Evolutionary conservation across 92 coral and sea anemone species (phyloP).

Genomic region (Zoanthus gigantus): DNA sequence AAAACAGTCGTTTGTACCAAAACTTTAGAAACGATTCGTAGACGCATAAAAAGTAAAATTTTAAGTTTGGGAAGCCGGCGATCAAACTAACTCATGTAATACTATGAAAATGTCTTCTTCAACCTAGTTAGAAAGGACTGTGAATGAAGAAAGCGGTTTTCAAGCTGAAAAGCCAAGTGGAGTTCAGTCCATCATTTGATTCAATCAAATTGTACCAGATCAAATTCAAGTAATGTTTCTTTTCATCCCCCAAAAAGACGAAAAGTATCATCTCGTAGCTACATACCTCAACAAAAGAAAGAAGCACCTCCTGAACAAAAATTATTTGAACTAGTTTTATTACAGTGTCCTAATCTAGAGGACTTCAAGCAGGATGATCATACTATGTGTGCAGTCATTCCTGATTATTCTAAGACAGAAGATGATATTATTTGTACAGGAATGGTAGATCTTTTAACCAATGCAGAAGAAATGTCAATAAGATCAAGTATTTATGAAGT

Average conservation of each 20-base stretch:
- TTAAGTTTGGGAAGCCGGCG: no score
- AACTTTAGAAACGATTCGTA: no score
- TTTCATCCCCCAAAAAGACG: slow-evolving; percentile 29
- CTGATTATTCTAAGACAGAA: not conserved
- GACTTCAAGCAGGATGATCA: not conserved
- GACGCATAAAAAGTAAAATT: no score
- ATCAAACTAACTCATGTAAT: no score
- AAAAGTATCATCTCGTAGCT: slow-evolving; percentile 1
- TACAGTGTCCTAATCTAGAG: slow-evolving; percentile 6
- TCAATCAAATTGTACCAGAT: not conserved
- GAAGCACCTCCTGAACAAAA: slow-evolving; percentile 18
- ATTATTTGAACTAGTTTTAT: not conserved
- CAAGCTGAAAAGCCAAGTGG: not conserved
- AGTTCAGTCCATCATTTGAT: slow-evolving; percentile 15
- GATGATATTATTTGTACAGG: no score
- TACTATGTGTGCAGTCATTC: not conserved
- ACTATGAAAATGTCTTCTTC: no score
- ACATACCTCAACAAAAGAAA: not conserved
- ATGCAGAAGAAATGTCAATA: not conserved
- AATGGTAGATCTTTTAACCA: not conserved
- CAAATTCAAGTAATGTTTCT: not conserved
- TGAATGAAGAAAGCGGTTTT: no score
- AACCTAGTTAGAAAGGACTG: no score
- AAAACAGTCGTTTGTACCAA: no score
- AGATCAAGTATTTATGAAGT: slow-evolving; percentile 4